These are phyloP conservation scores for Drosophila paulistorum DNA, from an alignment of 1,140 invertebrate species.

Conservation along the genomic window DNA sequence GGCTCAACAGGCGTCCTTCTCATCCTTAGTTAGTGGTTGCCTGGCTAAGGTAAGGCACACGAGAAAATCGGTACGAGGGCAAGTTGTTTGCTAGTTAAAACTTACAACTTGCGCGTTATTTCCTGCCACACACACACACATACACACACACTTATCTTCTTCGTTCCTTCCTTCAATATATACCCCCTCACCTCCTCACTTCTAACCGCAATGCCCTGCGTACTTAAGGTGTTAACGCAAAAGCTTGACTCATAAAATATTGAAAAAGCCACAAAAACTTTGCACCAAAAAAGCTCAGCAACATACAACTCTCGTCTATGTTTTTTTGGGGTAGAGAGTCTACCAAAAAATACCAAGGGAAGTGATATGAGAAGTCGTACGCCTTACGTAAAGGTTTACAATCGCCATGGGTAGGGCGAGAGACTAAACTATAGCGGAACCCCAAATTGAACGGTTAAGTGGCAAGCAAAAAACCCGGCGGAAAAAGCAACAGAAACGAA, in stretches of 20 bases:
- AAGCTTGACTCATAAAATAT: slow-evolving; percentile 83
- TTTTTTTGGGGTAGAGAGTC: no score
- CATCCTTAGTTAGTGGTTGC: slow-evolving; percentile 32
- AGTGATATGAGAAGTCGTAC: neutral
- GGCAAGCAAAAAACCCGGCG: slow-evolving; percentile 34
- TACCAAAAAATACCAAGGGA: neutral
- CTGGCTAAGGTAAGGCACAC: neutral
- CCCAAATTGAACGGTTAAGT: slow-evolving; percentile 71
- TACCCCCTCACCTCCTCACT: slow-evolving; percentile 7
- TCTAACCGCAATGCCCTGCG: slow-evolving; percentile 71
- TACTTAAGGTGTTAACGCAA: slow-evolving; percentile 81
- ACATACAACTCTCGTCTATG: slow-evolving; percentile 20
- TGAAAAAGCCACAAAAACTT: slow-evolving; percentile 82
- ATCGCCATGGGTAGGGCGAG: neutral
- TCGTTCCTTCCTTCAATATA: slow-evolving; percentile 5
- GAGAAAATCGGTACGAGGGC: slow-evolving; percentile 23
- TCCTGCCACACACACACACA: slow-evolving; percentile 68
- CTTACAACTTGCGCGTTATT: slow-evolving; percentile 81
- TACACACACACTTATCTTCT: slow-evolving; percentile 10
- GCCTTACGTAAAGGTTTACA: neutral
- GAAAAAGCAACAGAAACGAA: slow-evolving; percentile 4
- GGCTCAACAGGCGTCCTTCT: slow-evolving; percentile 55
- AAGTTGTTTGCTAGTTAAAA: slow-evolving; percentile 75
- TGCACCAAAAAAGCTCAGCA: slow-evolving; percentile 67
- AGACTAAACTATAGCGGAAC: slow-evolving; percentile 37